Evolutionary conservation across 2,888 invertebrate species (phyloP).

Genomic region (Lasioglossum oenotherae): DNA sequence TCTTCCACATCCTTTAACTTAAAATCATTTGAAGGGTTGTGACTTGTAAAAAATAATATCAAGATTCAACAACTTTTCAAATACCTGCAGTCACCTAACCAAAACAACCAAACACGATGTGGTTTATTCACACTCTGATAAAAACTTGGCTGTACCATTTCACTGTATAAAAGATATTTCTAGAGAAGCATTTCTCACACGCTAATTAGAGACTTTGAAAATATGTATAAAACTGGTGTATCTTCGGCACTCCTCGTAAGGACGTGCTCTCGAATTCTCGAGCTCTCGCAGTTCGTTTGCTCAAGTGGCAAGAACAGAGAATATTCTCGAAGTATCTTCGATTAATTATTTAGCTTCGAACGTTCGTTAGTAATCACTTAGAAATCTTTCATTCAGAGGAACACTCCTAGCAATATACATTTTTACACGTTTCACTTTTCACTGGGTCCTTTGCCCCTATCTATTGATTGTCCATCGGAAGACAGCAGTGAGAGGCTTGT

Average conservation of each 20-base stretch:
- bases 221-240: constrained; percentile 19
- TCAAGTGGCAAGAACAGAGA: constrained; percentile 19
- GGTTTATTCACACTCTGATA: constrained; percentile 10
- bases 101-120: not conserved
- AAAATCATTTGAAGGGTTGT: not conserved
- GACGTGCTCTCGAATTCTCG: not conserved
- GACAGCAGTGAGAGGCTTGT: no score
- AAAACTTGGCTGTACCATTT: not conserved
- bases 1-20: not conserved
- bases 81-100: not conserved
- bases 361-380: not conserved
- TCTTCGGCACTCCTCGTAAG: not conserved
- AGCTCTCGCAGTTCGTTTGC: not conserved
- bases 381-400: constrained; percentile 6
- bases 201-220: constrained; percentile 30
- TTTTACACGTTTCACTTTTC: constrained; percentile 8
- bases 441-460: not conserved
- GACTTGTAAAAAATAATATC: not conserved
- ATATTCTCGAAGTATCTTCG: not conserved
- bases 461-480: no score
- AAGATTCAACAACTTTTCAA: not conserved
- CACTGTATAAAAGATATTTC: not conserved
- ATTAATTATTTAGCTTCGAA: not conserved
- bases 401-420: not conserved
- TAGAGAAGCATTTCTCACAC: constrained; percentile 23